Conservation (phyloP, 2,888 invertebrate species). For the Cacoxenus indagator region DNA sequence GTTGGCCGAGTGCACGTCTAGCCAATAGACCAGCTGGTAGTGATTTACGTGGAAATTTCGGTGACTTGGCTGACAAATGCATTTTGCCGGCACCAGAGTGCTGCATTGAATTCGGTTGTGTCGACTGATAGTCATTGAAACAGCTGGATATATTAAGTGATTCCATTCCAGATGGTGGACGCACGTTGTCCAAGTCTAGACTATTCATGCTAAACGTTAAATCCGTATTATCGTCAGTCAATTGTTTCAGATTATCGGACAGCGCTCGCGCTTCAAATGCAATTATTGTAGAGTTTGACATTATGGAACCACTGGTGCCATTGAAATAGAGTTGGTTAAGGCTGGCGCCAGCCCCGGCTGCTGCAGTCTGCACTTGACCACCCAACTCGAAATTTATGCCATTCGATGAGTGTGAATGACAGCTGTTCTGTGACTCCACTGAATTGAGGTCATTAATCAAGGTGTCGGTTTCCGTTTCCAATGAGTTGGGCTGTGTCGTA, state of each 20-base stretch:
- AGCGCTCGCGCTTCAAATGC: slow-evolving; percentile 83
- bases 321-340: slow-evolving; percentile 69
- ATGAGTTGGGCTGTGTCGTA: slow-evolving; percentile 54
- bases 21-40: slow-evolving; percentile 81
- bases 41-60: slow-evolving; percentile 76
- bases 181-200: slow-evolving; percentile 80
- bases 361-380: slow-evolving; percentile 63
- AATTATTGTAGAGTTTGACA: slow-evolving; percentile 80
- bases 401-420: slow-evolving; percentile 29
- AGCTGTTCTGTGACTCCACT: slow-evolving; percentile 3
- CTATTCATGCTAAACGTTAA: slow-evolving; percentile 77
- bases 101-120: slow-evolving; percentile 57
- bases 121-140: slow-evolving; percentile 68
- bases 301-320: slow-evolving; percentile 71
- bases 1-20: slow-evolving; percentile 77
- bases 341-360: slow-evolving; percentile 34
- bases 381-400: slow-evolving; percentile 64
- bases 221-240: slow-evolving; percentile 48
- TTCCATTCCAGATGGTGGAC: slow-evolving; percentile 84
- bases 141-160: slow-evolving; percentile 75
- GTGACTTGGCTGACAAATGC: slow-evolving; percentile 64
- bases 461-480: slow-evolving; percentile 61
- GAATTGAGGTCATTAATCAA: slow-evolving; percentile 45
- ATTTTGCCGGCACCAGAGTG: slow-evolving; percentile 46
- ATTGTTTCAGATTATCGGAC: slow-evolving; percentile 71